Evolutionary conservation across 2,888 invertebrate species (phyloP).

Genomic region (Orthosia gracilis): DNA sequence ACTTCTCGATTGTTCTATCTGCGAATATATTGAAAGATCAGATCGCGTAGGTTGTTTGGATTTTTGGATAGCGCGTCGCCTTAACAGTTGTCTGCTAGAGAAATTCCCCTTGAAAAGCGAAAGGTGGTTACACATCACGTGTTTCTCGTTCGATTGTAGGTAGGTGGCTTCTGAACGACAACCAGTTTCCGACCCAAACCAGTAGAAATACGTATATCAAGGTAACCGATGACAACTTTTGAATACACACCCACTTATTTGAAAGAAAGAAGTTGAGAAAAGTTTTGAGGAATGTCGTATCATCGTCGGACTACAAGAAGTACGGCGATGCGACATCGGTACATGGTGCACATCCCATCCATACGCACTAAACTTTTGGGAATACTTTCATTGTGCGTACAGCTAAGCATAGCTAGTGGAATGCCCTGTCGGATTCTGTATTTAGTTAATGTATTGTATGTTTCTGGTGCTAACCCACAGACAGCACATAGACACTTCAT

Average conservation of each 20-base stretch:
- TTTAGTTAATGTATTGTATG: neutral
- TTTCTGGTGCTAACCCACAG: conserved; percentile 1
- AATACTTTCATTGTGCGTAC: no score
- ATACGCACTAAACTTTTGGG: no score
- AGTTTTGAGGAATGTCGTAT: neutral
- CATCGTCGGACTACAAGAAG: neutral
- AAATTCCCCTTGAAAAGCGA: conserved; percentile 90
- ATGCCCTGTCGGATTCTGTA: no score
- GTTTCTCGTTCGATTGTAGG: conserved; percentile 47
- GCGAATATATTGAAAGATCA: neutral
- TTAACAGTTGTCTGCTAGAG: conserved; percentile 79
- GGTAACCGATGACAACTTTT: conserved; percentile 43
- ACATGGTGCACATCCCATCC: no score
- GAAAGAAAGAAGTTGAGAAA: neutral
- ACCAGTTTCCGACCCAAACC: conserved; percentile 62
- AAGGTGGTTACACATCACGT: conserved; percentile 79
- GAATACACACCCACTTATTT: conserved; percentile 17
- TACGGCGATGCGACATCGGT: no score
- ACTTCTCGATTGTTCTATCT: neutral
- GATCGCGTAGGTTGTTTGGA: neutral
- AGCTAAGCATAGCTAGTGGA: no score
- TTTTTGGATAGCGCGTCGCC: conserved; percentile 63
- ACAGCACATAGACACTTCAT: neutral
- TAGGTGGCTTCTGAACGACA: conserved; percentile 44
- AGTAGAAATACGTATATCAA: conserved; percentile 60